phyloP scores from a whole-genome alignment of 2,797 vertebrate species.

The Pseudomugil gertrudae region DNA sequence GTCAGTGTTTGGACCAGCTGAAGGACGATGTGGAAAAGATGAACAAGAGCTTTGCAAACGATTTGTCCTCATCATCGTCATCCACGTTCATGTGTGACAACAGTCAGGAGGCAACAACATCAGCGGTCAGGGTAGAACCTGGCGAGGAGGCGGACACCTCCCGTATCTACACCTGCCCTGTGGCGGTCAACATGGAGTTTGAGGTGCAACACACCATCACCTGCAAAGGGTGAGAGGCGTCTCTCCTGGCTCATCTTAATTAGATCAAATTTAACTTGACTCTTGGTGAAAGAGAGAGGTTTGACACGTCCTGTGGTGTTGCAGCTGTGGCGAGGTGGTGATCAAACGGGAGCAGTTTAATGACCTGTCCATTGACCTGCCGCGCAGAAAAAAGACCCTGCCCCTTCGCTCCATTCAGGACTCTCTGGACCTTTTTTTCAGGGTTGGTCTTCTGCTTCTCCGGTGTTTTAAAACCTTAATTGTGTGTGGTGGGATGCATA shows the following conservation, averaged over 20 bases:
- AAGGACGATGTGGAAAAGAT: conserved; percentile 99
- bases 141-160: conserved; percentile 87
- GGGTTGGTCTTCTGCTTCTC: conserved; percentile 75
- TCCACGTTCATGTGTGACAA: conserved; percentile 78
- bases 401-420: conserved; percentile 95
- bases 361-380: conserved; percentile 96
- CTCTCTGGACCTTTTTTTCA: conserved; percentile 97
- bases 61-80: conserved; percentile 64
- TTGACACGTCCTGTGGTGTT: conserved; percentile 3
- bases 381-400: conserved; percentile 91
- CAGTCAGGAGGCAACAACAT: conserved; percentile 50
- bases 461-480: background rate
- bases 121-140: conserved; percentile 64
- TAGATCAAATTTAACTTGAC: too few species aligned
- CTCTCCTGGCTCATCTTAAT: background rate
- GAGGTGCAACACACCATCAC: conserved; percentile 98
- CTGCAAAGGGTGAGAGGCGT: conserved; percentile 90
- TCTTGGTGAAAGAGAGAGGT: background rate
- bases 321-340: conserved; percentile 93
- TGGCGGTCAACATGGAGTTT: conserved; percentile 96
- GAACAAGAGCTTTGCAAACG: conserved; percentile 92
- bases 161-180: conserved; percentile 93
- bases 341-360: conserved; percentile 97
- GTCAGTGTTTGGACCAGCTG: conserved; percentile 97
- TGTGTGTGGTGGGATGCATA: too few species aligned